These are phyloP conservation scores for Micrastur ruficollis DNA, from an alignment of 2,797 vertebrate species.

Conservation along the genomic window DNA sequence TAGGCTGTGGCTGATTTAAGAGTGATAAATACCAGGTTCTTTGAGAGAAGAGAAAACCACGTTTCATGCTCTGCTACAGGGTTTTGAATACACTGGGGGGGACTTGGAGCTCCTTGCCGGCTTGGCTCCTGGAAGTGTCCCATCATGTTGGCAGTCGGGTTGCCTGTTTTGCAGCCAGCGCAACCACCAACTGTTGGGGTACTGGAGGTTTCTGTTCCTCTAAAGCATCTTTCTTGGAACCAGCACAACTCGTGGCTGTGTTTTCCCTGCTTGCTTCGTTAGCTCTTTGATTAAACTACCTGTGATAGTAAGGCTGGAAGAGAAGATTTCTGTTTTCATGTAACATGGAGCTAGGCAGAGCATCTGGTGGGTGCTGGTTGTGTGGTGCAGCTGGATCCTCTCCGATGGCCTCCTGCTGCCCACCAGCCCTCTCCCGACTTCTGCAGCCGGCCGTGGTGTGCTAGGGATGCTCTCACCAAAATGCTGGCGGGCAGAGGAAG, in stretches of 20 bases:
- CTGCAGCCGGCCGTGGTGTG: not conserved
- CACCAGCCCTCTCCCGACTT: not conserved
- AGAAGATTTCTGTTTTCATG: not conserved
- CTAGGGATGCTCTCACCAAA: not conserved
- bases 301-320: not conserved
- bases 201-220: conserved; percentile 17
- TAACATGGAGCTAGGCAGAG: not conserved
- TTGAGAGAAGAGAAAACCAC: not conserved
- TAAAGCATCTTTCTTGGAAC: not conserved
- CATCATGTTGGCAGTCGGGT: conserved; percentile 14
- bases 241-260: not conserved
- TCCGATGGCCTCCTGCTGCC: not conserved
- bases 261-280: conserved; percentile 9
- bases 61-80: not conserved
- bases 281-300: conserved; percentile 28
- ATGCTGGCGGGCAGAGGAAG: not conserved
- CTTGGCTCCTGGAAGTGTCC: conserved; percentile 34
- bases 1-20: not conserved
- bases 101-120: not conserved
- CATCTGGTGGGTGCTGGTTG: not conserved
- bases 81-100: not conserved
- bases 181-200: conserved; percentile 2
- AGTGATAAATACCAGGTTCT: not conserved
- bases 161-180: conserved; percentile 18
- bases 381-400: not conserved